A percentile compares a stretch with the other conserved stretches of the same genome.
Evolutionary conservation across 2,113 vertebrate genomes (phyloP).

Genomic region (Daubentonia madagascariensis): DNA sequence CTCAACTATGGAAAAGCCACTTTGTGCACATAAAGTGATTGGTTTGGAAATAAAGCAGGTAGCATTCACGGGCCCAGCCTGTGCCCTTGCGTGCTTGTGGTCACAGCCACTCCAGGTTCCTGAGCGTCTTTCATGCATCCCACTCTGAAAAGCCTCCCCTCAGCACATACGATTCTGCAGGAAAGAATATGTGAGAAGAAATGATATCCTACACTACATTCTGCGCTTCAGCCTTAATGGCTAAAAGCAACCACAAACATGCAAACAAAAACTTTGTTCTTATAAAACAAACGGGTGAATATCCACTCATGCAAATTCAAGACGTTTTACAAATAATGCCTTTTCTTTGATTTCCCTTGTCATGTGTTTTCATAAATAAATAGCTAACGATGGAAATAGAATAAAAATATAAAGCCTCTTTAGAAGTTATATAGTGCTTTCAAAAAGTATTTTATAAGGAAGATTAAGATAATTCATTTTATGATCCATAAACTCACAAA

Average conservation of each 20-base stretch:
- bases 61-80: neutral
- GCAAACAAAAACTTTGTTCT: neutral
- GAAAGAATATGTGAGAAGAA: neutral
- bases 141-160: neutral
- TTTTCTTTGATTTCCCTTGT: neutral
- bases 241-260: neutral
- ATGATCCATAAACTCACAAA: neutral
- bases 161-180: neutral
- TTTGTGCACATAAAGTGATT: neutral
- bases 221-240: neutral
- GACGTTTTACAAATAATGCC: neutral
- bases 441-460: neutral
- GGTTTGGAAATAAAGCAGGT: neutral
- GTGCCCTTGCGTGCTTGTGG: fast-evolving
- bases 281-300: neutral
- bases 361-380: neutral
- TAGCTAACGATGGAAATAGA: neutral
- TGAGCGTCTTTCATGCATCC: fast-evolving
- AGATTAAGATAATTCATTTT: neutral
- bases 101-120: neutral
- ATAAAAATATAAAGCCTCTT: neutral
- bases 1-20: neutral
- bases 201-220: fast-evolving
- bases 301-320: neutral
- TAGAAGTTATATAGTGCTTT: neutral